Conservation (phyloP, 1,140 invertebrate genomes). For the Drosophila sp. region DNA sequence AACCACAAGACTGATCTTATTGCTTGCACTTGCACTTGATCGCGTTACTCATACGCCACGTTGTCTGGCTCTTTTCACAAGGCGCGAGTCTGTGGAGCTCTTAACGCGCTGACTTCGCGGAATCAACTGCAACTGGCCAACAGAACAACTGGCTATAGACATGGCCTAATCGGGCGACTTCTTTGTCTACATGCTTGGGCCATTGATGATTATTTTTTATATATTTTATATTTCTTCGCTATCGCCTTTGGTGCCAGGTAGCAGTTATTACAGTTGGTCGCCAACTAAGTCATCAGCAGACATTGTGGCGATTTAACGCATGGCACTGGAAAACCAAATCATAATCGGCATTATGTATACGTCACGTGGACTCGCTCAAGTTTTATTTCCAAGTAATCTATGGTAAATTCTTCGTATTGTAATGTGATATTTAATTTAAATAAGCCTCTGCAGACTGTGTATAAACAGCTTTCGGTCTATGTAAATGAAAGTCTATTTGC, state of each 20-base stretch:
- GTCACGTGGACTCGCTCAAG: slow-evolving; percentile 45
- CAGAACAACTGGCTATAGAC: slow-evolving; percentile 24
- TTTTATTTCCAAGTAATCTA: slow-evolving; percentile 64
- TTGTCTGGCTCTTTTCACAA: neutral
- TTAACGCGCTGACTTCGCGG: slow-evolving; percentile 51
- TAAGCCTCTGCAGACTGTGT: slow-evolving; percentile 29
- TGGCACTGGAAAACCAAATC: neutral
- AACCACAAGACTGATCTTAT: neutral
- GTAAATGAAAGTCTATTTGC: slow-evolving; percentile 6
- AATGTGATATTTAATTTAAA: slow-evolving; percentile 50
- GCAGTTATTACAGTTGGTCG: slow-evolving; percentile 76
- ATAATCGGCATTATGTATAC: slow-evolving; percentile 55
- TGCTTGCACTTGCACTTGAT: slow-evolving; percentile 4
- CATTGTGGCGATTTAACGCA: neutral
- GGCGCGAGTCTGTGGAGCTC: slow-evolving; percentile 39
- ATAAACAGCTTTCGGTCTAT: slow-evolving; percentile 33
- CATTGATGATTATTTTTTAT: slow-evolving; percentile 54
- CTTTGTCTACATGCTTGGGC: slow-evolving; percentile 53
- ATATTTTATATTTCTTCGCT: slow-evolving; percentile 42
- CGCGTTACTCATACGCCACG: slow-evolving; percentile 54
- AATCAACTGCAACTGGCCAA: slow-evolving; percentile 49
- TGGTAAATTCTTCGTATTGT: slow-evolving; percentile 63
- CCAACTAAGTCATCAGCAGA: slow-evolving; percentile 55
- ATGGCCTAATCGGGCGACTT: slow-evolving; percentile 29
- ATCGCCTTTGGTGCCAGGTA: slow-evolving; percentile 67